Percentiles rank a stretch among this genome's conserved stretches.
Conservation (phyloP, 2,113 vertebrate species). For the Rhabdomys dilectus region DNA sequence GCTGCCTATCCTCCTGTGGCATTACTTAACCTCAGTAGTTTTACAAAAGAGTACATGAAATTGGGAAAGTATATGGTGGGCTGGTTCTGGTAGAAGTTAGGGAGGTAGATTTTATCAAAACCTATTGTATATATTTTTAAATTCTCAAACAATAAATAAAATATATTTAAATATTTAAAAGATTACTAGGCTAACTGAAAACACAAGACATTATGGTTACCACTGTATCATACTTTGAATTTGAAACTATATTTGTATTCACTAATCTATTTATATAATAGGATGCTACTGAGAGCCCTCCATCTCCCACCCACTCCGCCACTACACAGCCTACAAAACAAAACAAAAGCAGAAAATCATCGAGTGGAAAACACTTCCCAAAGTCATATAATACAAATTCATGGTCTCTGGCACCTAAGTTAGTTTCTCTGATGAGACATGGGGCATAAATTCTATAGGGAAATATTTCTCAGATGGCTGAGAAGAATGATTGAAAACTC, state of each 20-base stretch:
- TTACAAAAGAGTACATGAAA: neutral
- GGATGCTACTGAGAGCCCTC: neutral
- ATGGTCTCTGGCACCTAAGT: neutral
- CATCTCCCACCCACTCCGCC: neutral
- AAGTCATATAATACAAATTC: neutral
- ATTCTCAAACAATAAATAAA: neutral
- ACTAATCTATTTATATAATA: conserved; percentile 19
- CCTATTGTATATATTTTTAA: neutral
- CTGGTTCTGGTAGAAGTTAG: neutral
- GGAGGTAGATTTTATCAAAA: neutral
- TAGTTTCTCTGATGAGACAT: neutral
- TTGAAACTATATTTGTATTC: conserved; percentile 41
- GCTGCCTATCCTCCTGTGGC: neutral
- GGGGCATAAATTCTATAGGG: neutral
- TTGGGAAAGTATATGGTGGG: neutral
- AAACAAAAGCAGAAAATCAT: neutral
- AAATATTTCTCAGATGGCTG: neutral
- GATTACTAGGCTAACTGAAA: neutral
- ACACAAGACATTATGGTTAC: neutral
- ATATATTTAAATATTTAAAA: neutral
- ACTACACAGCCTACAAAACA: neutral
- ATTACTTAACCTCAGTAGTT: neutral
- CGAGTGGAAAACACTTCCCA: neutral
- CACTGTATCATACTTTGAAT: neutral
- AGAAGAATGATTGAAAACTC: neutral